Evolutionary conservation across 2,888 invertebrate species (phyloP).

Genomic region (Opisthograptis luteolata): DNA sequence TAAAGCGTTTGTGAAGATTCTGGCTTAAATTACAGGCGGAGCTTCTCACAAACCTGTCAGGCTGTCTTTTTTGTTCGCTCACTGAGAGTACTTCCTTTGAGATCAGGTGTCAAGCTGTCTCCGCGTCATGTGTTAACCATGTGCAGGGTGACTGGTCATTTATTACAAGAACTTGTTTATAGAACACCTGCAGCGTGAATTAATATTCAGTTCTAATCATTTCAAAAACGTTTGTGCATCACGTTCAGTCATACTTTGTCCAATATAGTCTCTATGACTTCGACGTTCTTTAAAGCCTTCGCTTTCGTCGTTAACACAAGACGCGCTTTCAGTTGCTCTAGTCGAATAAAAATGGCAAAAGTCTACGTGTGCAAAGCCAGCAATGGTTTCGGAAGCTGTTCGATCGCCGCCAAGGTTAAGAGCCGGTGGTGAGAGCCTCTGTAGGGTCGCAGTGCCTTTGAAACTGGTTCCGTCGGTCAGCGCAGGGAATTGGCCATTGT

Average conservation of each 20-base stretch:
- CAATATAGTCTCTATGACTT: background rate
- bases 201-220: background rate
- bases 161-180: slow-evolving; percentile 19
- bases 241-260: slow-evolving; percentile 13
- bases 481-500: slow-evolving; percentile 49
- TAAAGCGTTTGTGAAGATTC: background rate
- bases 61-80: slow-evolving; percentile 2
- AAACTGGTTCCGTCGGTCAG: slow-evolving; percentile 58
- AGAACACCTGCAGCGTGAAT: slow-evolving; percentile 8
- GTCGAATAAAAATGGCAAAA: slow-evolving; percentile 25
- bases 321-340: slow-evolving; percentile 39
- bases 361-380: slow-evolving; percentile 25
- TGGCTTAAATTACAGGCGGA: background rate
- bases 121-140: slow-evolving; percentile 39
- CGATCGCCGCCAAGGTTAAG: slow-evolving; percentile 41
- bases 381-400: slow-evolving; percentile 33
- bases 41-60: slow-evolving; percentile 2
- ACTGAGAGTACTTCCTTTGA: slow-evolving; percentile 10
- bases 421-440: slow-evolving; percentile 28
- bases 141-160: slow-evolving; percentile 19
- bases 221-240: background rate
- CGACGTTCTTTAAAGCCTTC: slow-evolving; percentile 1
- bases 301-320: slow-evolving; percentile 9
- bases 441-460: slow-evolving; percentile 41
- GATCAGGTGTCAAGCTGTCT: slow-evolving; percentile 41